phyloP scores from a whole-genome alignment of 2,797 vertebrate genomes.

The Nannoperca australis region DNA sequence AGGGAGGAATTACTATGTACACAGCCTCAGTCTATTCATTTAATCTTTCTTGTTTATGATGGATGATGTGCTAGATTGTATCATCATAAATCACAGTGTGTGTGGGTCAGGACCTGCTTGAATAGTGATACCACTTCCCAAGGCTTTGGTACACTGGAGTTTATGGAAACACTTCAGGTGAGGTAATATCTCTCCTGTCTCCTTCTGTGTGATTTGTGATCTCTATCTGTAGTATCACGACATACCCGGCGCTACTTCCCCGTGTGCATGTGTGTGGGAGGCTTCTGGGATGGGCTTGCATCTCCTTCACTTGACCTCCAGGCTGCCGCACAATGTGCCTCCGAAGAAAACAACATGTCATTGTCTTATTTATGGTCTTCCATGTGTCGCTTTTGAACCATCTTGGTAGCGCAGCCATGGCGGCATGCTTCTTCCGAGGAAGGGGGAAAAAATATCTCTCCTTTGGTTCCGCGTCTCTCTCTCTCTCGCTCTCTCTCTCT shows the following conservation, averaged over 20 bases:
- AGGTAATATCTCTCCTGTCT: conserved; percentile 81
- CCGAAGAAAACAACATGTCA: conserved; percentile 81
- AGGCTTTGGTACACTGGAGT: conserved; percentile 78
- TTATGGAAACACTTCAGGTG: conserved; percentile 82
- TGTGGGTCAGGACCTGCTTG: conserved; percentile 70
- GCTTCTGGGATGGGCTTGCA: conserved; percentile 50
- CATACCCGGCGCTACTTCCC: conserved; percentile 54
- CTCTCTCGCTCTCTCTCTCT: conserved; percentile 3
- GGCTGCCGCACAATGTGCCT: conserved; percentile 52
- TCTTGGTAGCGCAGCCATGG: conserved; percentile 70
- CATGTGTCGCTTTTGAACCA: conserved; percentile 68
- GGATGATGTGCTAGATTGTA: conserved; percentile 66
- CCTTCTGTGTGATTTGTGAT: conserved; percentile 78
- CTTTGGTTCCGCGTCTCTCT: conserved; percentile 6
- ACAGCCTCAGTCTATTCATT: conserved; percentile 64
- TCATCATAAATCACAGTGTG: conserved; percentile 71
- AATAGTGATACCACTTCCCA: conserved; percentile 74
- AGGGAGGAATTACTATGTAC: conserved; percentile 33
- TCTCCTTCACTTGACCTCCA: conserved; percentile 82
- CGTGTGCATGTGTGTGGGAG: conserved; percentile 33
- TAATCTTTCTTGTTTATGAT: conserved; percentile 72
- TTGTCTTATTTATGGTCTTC: conserved; percentile 82
- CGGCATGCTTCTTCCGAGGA: conserved; percentile 73
- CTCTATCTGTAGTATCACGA: conserved; percentile 57
- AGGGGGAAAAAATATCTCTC: conserved; percentile 61